Conservation (phyloP, 2,888 invertebrate genomes). For the Drosophila multiciliata region DNA sequence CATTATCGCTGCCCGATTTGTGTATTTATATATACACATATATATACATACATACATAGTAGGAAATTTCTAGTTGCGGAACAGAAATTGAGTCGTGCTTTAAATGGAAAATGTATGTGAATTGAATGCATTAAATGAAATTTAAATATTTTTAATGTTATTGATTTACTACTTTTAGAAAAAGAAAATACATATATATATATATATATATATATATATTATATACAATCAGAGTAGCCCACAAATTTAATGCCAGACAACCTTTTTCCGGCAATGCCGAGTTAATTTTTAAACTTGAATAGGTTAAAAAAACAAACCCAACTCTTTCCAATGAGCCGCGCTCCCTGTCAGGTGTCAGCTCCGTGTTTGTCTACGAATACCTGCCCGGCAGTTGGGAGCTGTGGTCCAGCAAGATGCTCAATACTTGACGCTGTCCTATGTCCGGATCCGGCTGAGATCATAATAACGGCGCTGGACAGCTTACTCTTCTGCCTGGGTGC, state of each 20-base stretch:
- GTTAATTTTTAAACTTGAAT: conserved; percentile 11
- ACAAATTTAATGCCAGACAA: conserved; percentile 9
- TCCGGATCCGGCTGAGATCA: conserved; percentile 80
- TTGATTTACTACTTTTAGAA: not conserved
- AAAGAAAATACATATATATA: not conserved
- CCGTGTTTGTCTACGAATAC: not conserved
- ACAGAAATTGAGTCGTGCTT: not conserved
- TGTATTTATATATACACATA: not conserved
- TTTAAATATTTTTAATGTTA: not conserved
- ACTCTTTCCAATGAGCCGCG: conserved; percentile 21
- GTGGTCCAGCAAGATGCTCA: not conserved
- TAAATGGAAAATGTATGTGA: not conserved
- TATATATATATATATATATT: not conserved
- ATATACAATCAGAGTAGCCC: conserved; percentile 3
- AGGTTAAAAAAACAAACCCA: not conserved
- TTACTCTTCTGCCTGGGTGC: conserved; percentile 68
- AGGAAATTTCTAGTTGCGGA: not conserved
- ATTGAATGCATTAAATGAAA: not conserved
- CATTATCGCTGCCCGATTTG: conserved; percentile 37
- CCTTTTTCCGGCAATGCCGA: not conserved
- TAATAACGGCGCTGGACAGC: conserved; percentile 72
- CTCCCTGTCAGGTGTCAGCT: not conserved
- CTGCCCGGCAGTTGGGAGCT: not conserved
- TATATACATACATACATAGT: not conserved
- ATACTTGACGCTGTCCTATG: conserved; percentile 50